phyloP scores from a whole-genome alignment of 2,888 invertebrate genomes.

The Pilophorus perplexus region DNA sequence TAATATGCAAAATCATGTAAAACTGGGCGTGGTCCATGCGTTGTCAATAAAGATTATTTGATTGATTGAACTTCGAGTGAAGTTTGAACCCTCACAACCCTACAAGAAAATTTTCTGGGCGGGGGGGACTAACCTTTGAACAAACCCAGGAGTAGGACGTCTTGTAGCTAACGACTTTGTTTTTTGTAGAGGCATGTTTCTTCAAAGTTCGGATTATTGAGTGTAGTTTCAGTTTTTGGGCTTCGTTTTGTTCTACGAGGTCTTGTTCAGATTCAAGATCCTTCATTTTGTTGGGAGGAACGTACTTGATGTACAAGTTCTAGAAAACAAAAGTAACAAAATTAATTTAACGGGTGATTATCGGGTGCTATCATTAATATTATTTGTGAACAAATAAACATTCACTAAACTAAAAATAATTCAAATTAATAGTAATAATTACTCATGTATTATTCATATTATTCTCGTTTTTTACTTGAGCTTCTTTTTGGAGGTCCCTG shows the following conservation, averaged over 20 bases:
- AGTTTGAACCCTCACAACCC: not conserved
- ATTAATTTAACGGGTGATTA: too few species aligned
- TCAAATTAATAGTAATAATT: too few species aligned
- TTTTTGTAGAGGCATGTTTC: not conserved
- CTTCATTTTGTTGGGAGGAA: conserved; percentile 7
- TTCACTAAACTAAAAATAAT: too few species aligned
- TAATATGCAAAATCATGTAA: too few species aligned
- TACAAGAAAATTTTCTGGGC: too few species aligned
- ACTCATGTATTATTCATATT: too few species aligned
- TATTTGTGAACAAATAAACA: too few species aligned
- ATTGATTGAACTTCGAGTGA: too few species aligned
- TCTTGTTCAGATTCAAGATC: conserved; percentile 1
- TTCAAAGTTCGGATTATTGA: conserved; percentile 5
- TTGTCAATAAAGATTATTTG: too few species aligned
- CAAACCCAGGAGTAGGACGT: conserved; percentile 2
- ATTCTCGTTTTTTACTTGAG: conserved; percentile 11
- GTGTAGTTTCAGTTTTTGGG: conserved; percentile 3
- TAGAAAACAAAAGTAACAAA: conserved; percentile 7
- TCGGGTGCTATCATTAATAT: too few species aligned
- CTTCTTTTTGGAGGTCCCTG: not conserved
- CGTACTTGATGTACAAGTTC: conserved; percentile 8
- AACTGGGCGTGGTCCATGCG: too few species aligned
- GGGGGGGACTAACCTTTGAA: conserved; percentile 10
- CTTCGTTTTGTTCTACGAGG: not conserved
- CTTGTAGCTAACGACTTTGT: not conserved